phyloP scores from a whole-genome alignment of 2,888 invertebrate species.

The Diadromus collaris region DNA sequence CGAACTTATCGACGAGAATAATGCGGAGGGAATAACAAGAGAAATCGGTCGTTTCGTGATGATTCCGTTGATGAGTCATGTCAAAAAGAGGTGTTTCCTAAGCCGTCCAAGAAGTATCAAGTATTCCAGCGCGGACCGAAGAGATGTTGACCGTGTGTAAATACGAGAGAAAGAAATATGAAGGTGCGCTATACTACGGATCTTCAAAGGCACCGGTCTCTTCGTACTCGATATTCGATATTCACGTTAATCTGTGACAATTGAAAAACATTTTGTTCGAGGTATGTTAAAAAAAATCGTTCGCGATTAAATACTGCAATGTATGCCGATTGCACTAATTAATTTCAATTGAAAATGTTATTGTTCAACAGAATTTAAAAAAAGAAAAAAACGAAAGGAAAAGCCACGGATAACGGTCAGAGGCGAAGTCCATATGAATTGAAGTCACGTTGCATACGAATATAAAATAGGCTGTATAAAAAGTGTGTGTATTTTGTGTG shows the following conservation, averaged over 20 bases:
- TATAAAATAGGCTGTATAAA: constrained; percentile 79
- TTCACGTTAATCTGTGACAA: constrained; percentile 13
- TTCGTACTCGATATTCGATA: constrained; percentile 31
- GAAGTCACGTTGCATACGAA: constrained; percentile 73
- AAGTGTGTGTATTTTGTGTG: constrained; percentile 67
- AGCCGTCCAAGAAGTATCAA: constrained; percentile 38
- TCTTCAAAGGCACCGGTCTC: constrained; percentile 50
- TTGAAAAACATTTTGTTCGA: constrained; percentile 19
- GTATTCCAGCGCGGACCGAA: constrained; percentile 50
- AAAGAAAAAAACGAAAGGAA: neutral
- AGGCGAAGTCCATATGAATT: constrained; percentile 69
- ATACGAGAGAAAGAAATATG: constrained; percentile 38
- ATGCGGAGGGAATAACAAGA: constrained; percentile 10
- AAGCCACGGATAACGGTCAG: constrained; percentile 64
- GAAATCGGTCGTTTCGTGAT: constrained; percentile 26
- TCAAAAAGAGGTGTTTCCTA: constrained; percentile 20
- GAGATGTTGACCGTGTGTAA: constrained; percentile 52
- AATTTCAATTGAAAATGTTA: constrained; percentile 13
- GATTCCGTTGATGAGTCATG: constrained; percentile 41
- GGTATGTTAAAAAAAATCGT: constrained; percentile 21
- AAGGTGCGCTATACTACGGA: constrained; percentile 22
- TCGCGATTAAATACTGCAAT: constrained; percentile 31
- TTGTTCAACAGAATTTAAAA: constrained; percentile 28
- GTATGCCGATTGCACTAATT: constrained; percentile 22
- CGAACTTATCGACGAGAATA: constrained; percentile 32